These are phyloP conservation scores for Drosophila triauraria DNA, from an alignment of 1,140 invertebrate species.

Conservation along the genomic window DNA sequence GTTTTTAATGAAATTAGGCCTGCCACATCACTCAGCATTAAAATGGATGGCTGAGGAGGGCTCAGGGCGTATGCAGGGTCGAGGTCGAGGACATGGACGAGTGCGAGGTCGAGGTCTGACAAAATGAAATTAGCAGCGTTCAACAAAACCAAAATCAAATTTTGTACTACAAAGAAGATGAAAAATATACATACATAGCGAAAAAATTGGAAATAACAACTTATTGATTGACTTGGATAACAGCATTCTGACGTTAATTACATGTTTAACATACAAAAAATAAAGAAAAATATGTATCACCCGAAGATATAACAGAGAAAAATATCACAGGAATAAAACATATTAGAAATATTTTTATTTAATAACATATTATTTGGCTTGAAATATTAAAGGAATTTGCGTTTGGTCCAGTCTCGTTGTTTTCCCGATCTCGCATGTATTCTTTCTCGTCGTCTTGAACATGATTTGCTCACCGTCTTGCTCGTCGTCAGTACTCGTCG, in stretches of 20 bases:
- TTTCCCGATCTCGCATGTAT: no score
- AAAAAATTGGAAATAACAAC: slow-evolving; percentile 15
- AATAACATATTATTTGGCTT: no score
- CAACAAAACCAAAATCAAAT: slow-evolving; percentile 82
- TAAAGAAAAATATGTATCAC: not conserved
- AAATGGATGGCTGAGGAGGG: slow-evolving; percentile 9
- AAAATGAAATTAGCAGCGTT: slow-evolving; percentile 78
- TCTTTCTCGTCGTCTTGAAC: no score
- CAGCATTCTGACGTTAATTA: not conserved
- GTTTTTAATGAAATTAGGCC: slow-evolving; percentile 76
- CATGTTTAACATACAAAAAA: not conserved
- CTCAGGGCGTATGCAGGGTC: not conserved
- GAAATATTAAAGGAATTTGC: no score
- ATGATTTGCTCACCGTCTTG: no score
- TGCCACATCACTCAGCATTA: slow-evolving; percentile 76
- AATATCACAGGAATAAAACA: not conserved
- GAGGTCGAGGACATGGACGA: not conserved
- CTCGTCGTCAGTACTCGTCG: no score
- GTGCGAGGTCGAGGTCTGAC: slow-evolving; percentile 50
- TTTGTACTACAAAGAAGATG: slow-evolving; percentile 72
- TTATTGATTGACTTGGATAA: slow-evolving; percentile 6
- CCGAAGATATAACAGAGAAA: not conserved
- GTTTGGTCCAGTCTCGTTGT: no score
- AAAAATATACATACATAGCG: slow-evolving; percentile 56
- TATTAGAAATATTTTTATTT: no score